Percentiles rank a stretch among this genome's conserved stretches.
These are phyloP conservation scores for Ibidorhyncha struthersii DNA, from an alignment of 2,113 vertebrate species.

Conservation along the genomic window DNA sequence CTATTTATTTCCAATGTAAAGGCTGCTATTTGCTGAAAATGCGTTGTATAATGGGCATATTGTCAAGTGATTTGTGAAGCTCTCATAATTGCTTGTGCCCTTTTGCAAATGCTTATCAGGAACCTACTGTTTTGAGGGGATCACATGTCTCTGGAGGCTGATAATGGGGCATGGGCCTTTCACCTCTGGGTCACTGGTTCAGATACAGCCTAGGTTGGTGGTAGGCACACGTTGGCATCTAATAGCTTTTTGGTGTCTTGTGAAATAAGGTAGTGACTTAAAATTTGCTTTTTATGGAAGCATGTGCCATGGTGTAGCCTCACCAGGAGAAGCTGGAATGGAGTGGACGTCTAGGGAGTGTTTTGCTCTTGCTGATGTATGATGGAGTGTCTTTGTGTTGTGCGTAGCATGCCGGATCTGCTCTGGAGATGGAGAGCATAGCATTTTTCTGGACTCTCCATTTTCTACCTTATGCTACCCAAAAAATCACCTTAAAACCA, in stretches of 20 bases:
- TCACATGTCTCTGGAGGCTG: conserved; percentile 19
- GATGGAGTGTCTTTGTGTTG: not conserved
- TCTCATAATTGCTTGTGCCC: conserved; percentile 40
- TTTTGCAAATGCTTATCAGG: conserved; percentile 27
- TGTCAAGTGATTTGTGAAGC: conserved; percentile 38
- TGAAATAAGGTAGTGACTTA: not conserved
- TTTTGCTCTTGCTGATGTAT: not conserved
- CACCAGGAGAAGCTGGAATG: not conserved
- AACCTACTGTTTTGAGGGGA: not conserved
- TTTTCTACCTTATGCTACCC: not conserved
- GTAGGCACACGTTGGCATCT: not conserved
- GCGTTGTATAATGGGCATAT: conserved; percentile 22
- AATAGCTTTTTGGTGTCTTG: not conserved
- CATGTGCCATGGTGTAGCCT: not conserved
- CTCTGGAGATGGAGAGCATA: not conserved
- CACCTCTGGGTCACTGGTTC: conserved; percentile 69
- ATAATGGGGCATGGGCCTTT: conserved; percentile 1
- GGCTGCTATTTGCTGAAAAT: conserved; percentile 48
- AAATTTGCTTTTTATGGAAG: not conserved
- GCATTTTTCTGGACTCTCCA: not conserved
- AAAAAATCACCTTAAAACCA: not conserved
- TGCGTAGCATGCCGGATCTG: not conserved
- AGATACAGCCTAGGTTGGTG: conserved; percentile 13
- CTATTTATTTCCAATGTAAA: conserved; percentile 45
- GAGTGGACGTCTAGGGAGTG: not conserved